Evolutionary conservation across 2,888 invertebrate species (phyloP).

Genomic region (Gymnosoma rotundatum): DNA sequence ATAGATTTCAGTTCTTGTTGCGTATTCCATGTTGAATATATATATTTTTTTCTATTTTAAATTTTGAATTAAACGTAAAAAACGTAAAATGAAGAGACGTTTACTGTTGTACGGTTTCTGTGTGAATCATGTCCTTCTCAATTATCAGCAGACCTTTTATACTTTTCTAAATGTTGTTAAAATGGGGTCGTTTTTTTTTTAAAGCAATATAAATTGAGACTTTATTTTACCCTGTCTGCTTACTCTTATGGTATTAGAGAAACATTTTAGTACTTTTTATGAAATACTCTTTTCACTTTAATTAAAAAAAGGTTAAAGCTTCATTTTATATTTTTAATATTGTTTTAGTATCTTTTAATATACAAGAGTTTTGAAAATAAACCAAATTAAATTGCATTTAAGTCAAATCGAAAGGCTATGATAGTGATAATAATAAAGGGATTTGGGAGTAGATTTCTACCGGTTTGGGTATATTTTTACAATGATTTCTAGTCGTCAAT

Average conservation of each 20-base stretch:
- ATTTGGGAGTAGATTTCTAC: too few relatives aligned
- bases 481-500: too few relatives aligned
- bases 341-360: too few relatives aligned
- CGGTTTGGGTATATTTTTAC: too few relatives aligned
- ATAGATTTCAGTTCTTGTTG: constrained; percentile 92
- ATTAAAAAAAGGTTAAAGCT: too few relatives aligned
- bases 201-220: background rate
- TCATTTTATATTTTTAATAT: too few relatives aligned
- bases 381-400: too few relatives aligned
- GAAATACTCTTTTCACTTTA: too few relatives aligned
- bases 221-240: background rate
- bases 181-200: constrained; percentile 23
- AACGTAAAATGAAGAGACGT: constrained; percentile 46
- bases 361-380: too few relatives aligned
- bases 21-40: constrained; percentile 77
- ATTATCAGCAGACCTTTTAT: constrained; percentile 52
- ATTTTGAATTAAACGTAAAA: constrained; percentile 13
- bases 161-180: constrained; percentile 10
- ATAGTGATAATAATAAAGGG: too few relatives aligned
- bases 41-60: background rate
- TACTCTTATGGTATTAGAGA: background rate
- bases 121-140: constrained; percentile 52
- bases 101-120: constrained; percentile 48
- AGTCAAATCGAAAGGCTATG: too few relatives aligned
- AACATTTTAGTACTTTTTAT: background rate